Evolutionary conservation across 2,113 vertebrate species (phyloP).

Genomic region (Catagonus wagneri): DNA sequence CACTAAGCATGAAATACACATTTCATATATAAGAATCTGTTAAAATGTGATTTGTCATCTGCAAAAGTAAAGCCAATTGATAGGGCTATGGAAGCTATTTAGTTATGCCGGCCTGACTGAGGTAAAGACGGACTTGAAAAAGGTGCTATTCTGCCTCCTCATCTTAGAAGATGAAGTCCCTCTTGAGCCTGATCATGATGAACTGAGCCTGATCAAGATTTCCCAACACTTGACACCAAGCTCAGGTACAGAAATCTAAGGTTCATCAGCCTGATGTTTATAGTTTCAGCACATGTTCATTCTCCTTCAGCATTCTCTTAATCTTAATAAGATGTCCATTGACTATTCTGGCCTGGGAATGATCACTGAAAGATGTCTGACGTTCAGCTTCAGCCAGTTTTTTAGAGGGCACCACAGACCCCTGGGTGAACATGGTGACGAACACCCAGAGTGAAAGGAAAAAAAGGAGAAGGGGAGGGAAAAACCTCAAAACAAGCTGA

Average conservation of each 20-base stretch:
- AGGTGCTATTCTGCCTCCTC: not conserved
- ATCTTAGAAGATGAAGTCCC: not conserved
- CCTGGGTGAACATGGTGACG: not conserved
- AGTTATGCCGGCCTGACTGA: not conserved
- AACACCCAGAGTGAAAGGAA: constrained; percentile 30
- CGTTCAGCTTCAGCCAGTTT: not conserved
- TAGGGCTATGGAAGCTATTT: not conserved
- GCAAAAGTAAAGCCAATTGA: not conserved
- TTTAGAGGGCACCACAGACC: not conserved
- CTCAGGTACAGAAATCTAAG: not conserved
- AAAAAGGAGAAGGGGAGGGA: not conserved
- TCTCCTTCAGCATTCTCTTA: not conserved
- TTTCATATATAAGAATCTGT: constrained; percentile 5
- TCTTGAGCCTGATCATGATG: not conserved
- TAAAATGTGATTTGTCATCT: constrained; percentile 6
- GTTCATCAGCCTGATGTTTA: not conserved
- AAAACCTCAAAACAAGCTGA: not conserved
- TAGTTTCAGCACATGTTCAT: not conserved
- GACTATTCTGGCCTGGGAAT: not conserved
- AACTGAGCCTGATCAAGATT: too few species aligned
- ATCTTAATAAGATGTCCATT: constrained; percentile 1
- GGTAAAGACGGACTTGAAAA: not conserved
- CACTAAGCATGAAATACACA: constrained; percentile 9
- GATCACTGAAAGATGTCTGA: not conserved
- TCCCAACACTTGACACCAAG: not conserved